A percentile compares a stretch with the other conserved stretches of the same genome.
Evolutionary conservation across 1,140 invertebrate genomes (phyloP).

Genomic region (Druon quercuslanigerum): DNA sequence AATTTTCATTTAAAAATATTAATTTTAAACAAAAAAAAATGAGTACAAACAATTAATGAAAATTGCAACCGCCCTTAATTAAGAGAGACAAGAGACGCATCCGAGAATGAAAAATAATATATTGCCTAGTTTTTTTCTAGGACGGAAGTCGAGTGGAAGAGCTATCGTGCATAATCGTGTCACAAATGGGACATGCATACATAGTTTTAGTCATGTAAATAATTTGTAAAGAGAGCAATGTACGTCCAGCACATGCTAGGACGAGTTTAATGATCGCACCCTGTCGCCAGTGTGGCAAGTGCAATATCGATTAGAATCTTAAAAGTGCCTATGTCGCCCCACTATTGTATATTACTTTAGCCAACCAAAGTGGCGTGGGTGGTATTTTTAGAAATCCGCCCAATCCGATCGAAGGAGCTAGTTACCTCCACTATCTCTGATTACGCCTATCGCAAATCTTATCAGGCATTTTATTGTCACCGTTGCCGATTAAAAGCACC

Average conservation of each 20-base stretch:
- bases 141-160: constrained; percentile 1
- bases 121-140: background rate
- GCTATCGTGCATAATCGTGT: constrained; percentile 17
- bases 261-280: constrained; percentile 28
- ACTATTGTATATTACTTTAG: constrained; percentile 35
- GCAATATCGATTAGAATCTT: constrained; percentile 43
- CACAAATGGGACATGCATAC: constrained; percentile 31
- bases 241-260: constrained; percentile 7
- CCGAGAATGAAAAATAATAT: too few relatives aligned
- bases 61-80: too few relatives aligned
- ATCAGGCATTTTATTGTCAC: constrained; percentile 1
- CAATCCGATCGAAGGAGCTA: constrained; percentile 48
- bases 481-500: background rate
- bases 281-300: constrained; percentile 32
- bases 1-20: too few relatives aligned
- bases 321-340: constrained; percentile 33
- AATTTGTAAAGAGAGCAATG: background rate
- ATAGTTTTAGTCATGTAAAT: constrained; percentile 32
- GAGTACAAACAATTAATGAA: too few relatives aligned
- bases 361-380: constrained; percentile 44
- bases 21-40: too few relatives aligned
- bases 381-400: constrained; percentile 55
- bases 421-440: constrained; percentile 43
- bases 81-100: too few relatives aligned
- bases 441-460: constrained; percentile 35